These are phyloP conservation scores for Lasioglossum vierecki DNA, from an alignment of 2,888 invertebrate genomes.

Conservation along the genomic window DNA sequence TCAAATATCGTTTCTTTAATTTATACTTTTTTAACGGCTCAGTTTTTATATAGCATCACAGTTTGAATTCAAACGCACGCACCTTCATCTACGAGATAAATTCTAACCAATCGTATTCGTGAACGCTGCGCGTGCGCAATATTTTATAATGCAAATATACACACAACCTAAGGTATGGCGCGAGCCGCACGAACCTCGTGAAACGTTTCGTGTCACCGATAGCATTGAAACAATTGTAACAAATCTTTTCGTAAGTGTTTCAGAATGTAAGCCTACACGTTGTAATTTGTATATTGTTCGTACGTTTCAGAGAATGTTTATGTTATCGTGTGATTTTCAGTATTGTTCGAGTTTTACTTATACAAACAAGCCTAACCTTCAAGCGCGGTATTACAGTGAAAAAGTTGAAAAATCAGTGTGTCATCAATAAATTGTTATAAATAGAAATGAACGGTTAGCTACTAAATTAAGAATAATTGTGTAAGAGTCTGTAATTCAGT, in stretches of 20 bases:
- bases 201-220: conserved; percentile 33
- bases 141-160: neutral
- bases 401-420: neutral
- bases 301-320: neutral
- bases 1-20: neutral
- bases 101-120: conserved; percentile 16
- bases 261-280: neutral
- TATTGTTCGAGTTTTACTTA: conserved; percentile 8
- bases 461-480: conserved; percentile 19
- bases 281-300: neutral
- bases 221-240: conserved; percentile 39
- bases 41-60: neutral
- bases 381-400: conserved; percentile 8
- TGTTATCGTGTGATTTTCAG: conserved; percentile 18
- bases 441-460: neutral
- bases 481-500: neutral
- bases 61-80: conserved; percentile 63
- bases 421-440: conserved; percentile 31
- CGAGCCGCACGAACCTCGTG: conserved; percentile 57
- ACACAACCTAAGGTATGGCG: conserved; percentile 47
- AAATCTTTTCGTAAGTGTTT: conserved; percentile 50
- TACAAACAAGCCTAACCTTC: conserved; percentile 56
- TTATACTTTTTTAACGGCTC: neutral
- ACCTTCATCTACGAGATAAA: conserved; percentile 61
- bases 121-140: neutral